A percentile compares a stretch with the other conserved stretches of the same genome.
Evolutionary conservation across 2,888 invertebrate genomes (phyloP).

Genomic region (Adelphocoris suturalis): DNA sequence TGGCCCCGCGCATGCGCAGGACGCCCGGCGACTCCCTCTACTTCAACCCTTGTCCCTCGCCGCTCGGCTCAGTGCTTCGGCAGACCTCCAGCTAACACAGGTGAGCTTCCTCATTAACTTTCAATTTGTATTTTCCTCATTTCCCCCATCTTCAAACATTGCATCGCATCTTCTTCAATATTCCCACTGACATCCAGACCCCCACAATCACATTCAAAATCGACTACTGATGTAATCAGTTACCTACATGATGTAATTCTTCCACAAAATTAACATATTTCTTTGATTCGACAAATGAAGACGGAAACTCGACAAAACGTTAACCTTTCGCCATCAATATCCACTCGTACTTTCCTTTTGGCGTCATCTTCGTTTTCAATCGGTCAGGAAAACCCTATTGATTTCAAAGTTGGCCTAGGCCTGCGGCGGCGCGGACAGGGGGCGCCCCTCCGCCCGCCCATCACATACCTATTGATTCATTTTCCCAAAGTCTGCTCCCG

Average conservation of each 20-base stretch:
- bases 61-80: conserved; percentile 69
- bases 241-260: too few relatives aligned
- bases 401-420: conserved; percentile 67
- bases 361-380: not conserved
- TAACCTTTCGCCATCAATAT: too few relatives aligned
- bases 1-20: conserved; percentile 56
- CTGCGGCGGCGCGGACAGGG: conserved; percentile 67
- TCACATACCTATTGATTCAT: conserved; percentile 65
- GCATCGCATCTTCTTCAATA: not conserved
- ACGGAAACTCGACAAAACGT: too few relatives aligned
- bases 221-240: too few relatives aligned
- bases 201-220: too few relatives aligned
- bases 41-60: conserved; percentile 67
- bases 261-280: too few relatives aligned
- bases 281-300: too few relatives aligned
- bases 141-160: not conserved
- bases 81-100: conserved; percentile 54
- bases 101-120: not conserved
- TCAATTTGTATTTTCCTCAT: not conserved
- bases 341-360: not conserved
- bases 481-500: conserved; percentile 47
- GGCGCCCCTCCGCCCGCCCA: conserved; percentile 41
- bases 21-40: conserved; percentile 52
- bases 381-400: conserved; percentile 26
- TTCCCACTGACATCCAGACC: too few relatives aligned